Evolutionary conservation across 1,140 invertebrate species (phyloP), one percentile per base, ranked within the genome.

Genomic region (Nylanderia fulva): DNA sequence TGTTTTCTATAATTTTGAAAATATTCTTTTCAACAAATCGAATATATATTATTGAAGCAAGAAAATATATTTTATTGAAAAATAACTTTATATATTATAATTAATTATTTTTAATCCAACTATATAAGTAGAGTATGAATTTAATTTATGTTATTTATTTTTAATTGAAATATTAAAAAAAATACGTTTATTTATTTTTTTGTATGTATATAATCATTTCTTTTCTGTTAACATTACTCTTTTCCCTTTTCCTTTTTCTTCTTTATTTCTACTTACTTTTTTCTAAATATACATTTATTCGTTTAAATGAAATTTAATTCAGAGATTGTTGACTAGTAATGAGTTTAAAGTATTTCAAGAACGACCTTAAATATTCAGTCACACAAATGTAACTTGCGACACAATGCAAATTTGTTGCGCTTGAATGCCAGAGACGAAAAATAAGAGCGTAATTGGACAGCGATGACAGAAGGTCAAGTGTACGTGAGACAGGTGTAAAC

Each of bases 1-100:
- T 7, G 9, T n/a, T 39, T 24, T 42, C 29, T 77, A 21, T 58
- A 79, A 45, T 66, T 66, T 45, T 58, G 29, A 0, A 77, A 66
- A 77, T 2, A 13, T 15, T 27, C 1, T 75, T 75, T 39, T 24
- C 2, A n/a, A 6, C 0, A 42, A 48, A 48, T 48, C 15, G 45
- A 48, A 2, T 58, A 39, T 39, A 48, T 58, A 58, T 24, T 39
- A 1, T 56, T 1, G 7, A 1, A 39, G 27, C 42, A 13, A n/a
- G 4, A 13, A 21, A 6, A 63, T 13, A 15, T n/a, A 56, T 48
- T n/a, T n/a, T 42, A 63, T 7, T 13, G 1, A 3, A 29, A n/a
- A 24, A 42, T 61, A 75, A 60, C n/a, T 61, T 24, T 2, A 0
- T 48, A 48, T 8, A 39, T 21, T n/a, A 9, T 13, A 48, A 71